Conservation (phyloP, 1,140 invertebrate genomes). For the Xylocopa sonorina region DNA sequence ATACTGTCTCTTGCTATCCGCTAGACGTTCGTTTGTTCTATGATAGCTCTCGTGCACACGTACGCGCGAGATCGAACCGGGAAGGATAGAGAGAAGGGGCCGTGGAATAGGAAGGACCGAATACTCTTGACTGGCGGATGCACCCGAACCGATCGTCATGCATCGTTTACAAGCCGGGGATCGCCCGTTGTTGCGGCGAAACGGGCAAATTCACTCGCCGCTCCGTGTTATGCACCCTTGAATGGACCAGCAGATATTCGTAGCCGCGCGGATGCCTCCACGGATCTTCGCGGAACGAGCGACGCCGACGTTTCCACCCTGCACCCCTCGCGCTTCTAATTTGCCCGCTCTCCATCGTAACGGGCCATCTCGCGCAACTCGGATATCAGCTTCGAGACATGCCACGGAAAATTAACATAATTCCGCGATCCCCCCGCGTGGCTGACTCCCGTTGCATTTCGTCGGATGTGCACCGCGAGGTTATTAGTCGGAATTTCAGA, state of each 20-base stretch:
- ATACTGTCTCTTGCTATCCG: slow-evolving; percentile 14
- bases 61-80: slow-evolving; percentile 44
- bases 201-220: slow-evolving; percentile 57
- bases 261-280: slow-evolving; percentile 39
- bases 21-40: slow-evolving; percentile 51
- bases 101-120: slow-evolving; percentile 36
- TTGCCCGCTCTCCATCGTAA: background rate
- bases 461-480: background rate
- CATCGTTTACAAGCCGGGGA: slow-evolving; percentile 69
- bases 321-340: no score
- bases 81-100: slow-evolving; percentile 35
- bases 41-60: slow-evolving; percentile 12
- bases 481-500: background rate
- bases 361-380: background rate
- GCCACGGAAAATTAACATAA: slow-evolving; percentile 41
- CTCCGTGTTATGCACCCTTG: slow-evolving; percentile 48
- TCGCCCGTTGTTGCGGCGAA: slow-evolving; percentile 65
- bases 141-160: slow-evolving; percentile 55
- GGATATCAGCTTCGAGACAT: slow-evolving; percentile 34
- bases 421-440: background rate
- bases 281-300: slow-evolving; percentile 16
- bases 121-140: slow-evolving; percentile 59
- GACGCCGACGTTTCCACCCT: background rate
- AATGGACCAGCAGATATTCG: slow-evolving; percentile 52
- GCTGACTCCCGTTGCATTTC: background rate